Percentiles rank a stretch among this genome's conserved stretches.
Evolutionary conservation across 2,888 invertebrate genomes (phyloP).

Genomic region (Protophormia terraenovae): DNA sequence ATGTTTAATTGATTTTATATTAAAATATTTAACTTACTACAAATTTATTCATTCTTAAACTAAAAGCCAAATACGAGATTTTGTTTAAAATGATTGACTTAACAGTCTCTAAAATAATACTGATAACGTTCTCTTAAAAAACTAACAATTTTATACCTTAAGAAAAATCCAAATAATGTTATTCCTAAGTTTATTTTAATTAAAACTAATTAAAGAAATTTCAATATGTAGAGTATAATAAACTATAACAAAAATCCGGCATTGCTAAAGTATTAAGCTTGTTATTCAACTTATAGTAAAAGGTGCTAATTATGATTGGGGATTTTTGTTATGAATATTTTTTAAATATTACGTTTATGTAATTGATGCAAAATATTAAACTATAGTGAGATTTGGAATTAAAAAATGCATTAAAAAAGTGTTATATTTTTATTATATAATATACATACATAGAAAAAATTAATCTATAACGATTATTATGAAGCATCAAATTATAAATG

Average conservation of each 20-base stretch:
- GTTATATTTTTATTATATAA: too few relatives aligned
- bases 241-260: conserved; percentile 52
- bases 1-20: too few relatives aligned
- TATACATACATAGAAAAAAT: too few relatives aligned
- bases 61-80: background rate
- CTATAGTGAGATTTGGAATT: too few relatives aligned
- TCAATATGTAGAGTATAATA: background rate
- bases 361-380: too few relatives aligned
- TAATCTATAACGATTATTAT: too few relatives aligned
- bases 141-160: conserved; percentile 65
- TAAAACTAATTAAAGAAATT: conserved; percentile 76
- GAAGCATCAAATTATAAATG: too few relatives aligned
- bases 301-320: conserved; percentile 73
- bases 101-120: too few relatives aligned
- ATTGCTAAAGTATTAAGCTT: too few relatives aligned
- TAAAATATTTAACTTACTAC: conserved; percentile 77
- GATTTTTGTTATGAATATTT: background rate
- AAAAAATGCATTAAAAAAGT: too few relatives aligned
- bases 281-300: conserved; percentile 20
- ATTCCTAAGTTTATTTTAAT: conserved; percentile 69
- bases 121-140: background rate
- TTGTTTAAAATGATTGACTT: background rate
- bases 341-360: too few relatives aligned
- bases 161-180: conserved; percentile 3
- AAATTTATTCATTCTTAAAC: conserved; percentile 71